Evolutionary conservation across 2,113 vertebrate genomes (phyloP).

Genomic region (Thinocorus orbignyianus): DNA sequence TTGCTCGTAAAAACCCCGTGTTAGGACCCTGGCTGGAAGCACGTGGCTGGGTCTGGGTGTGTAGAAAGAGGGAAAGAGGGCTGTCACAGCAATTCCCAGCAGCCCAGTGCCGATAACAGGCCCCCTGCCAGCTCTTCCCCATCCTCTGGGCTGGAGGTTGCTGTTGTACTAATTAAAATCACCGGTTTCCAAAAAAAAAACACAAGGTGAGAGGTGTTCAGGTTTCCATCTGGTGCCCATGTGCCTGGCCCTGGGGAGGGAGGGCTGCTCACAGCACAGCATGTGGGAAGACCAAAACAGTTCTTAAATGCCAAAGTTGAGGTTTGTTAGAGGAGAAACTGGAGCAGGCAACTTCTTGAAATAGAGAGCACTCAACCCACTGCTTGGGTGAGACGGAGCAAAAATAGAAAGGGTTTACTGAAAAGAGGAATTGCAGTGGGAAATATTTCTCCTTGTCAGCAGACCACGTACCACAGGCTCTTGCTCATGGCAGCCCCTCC

Average conservation of each 20-base stretch:
- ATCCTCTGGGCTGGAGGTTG: background rate
- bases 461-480: background rate
- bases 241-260: background rate
- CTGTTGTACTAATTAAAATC: background rate
- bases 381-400: background rate
- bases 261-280: accelerated
- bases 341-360: background rate
- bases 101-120: accelerated
- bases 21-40: background rate
- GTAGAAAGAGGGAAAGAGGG: background rate
- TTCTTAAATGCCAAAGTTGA: background rate
- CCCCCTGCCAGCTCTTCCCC: background rate
- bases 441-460: background rate
- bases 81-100: background rate
- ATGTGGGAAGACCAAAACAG: accelerated
- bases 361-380: background rate
- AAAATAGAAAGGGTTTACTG: background rate
- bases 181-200: background rate
- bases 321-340: background rate
- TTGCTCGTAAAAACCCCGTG: background rate
- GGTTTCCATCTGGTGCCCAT: background rate
- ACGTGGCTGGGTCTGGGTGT: background rate
- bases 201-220: background rate
- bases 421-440: background rate
- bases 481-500: background rate